These are phyloP conservation scores for Brachirus orientalis DNA, from an alignment of 2,113 vertebrate species.

Conservation along the genomic window DNA sequence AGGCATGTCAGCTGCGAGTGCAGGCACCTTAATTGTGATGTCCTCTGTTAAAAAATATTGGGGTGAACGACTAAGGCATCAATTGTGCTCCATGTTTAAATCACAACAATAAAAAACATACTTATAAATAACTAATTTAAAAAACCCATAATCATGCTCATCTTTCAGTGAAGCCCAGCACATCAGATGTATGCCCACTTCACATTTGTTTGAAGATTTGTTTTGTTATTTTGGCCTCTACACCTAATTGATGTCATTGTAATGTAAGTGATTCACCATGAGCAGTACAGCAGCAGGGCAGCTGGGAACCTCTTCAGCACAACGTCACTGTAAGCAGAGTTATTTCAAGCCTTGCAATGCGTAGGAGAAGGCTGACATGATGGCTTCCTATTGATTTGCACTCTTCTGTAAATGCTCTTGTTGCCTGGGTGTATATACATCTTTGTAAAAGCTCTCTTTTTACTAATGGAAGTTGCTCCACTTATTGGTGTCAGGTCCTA, in stretches of 20 bases:
- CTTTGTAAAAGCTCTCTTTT: slow-evolving; percentile 42
- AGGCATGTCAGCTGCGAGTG: slow-evolving; percentile 8
- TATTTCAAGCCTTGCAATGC: slow-evolving; percentile 64
- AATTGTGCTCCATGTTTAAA: too few species aligned
- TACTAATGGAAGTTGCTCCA: slow-evolving; percentile 22
- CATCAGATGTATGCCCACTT: slow-evolving; percentile 18
- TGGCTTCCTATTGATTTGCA: slow-evolving; percentile 79
- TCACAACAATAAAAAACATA: neutral
- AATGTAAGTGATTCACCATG: slow-evolving; percentile 53
- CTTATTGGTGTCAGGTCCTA: slow-evolving; percentile 14
- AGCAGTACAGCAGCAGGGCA: slow-evolving; percentile 43
- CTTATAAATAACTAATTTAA: slow-evolving; percentile 8
- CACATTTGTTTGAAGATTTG: slow-evolving; percentile 9
- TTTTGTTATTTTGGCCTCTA: slow-evolving; percentile 11
- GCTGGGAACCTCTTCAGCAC: slow-evolving; percentile 76
- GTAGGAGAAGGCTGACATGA: slow-evolving; percentile 77
- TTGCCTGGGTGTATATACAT: slow-evolving; percentile 49
- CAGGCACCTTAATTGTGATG: neutral
- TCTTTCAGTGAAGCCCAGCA: slow-evolving; percentile 7
- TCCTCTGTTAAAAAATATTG: slow-evolving; percentile 15
- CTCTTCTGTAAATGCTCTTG: slow-evolving; percentile 75
- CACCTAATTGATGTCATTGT: slow-evolving; percentile 47
- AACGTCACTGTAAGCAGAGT: slow-evolving; percentile 67
- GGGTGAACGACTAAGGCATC: too few species aligned
- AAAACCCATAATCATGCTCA: neutral